Evolutionary conservation across 1,140 invertebrate genomes (phyloP).

Genomic region (Pantala flavescens): DNA sequence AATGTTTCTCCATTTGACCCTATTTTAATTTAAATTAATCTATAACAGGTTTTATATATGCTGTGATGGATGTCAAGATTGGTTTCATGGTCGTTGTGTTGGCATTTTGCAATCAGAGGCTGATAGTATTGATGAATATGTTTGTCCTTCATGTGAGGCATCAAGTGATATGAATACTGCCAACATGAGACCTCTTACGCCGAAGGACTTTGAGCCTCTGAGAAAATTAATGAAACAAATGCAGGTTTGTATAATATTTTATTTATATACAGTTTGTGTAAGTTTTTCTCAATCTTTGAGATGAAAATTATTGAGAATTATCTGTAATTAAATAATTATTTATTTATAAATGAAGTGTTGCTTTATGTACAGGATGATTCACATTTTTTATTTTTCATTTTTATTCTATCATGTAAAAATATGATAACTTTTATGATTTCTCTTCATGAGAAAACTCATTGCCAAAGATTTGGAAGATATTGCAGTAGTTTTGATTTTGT

Average conservation of each 20-base stretch:
- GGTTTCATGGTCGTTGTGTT: conserved; percentile 97
- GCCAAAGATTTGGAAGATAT: too few relatives aligned
- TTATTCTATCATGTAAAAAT: too few relatives aligned
- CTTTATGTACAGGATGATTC: too few relatives aligned
- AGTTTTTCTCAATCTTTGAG: neutral
- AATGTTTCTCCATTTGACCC: too few relatives aligned
- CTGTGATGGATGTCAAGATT: conserved; percentile 96
- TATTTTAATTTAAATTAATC: too few relatives aligned
- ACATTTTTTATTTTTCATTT: too few relatives aligned
- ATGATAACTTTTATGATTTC: too few relatives aligned
- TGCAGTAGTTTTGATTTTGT: too few relatives aligned
- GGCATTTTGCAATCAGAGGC: conserved; percentile 90
- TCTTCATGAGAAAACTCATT: too few relatives aligned
- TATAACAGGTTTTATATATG: conserved; percentile 82
- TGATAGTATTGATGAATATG: conserved; percentile 89
- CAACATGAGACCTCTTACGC: conserved; percentile 75
- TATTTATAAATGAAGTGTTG: too few relatives aligned
- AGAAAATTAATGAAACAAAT: conserved; percentile 81
- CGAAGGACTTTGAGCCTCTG: conserved; percentile 72
- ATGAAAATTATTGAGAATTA: neutral
- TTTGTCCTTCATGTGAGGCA: conserved; percentile 89
- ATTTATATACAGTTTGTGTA: neutral
- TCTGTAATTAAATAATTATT: too few relatives aligned
- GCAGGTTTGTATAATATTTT: conserved; percentile 47
- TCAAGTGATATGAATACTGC: conserved; percentile 79